These are phyloP conservation scores for Amazona guildingii DNA, from an alignment of 2,113 vertebrate genomes.

Conservation along the genomic window DNA sequence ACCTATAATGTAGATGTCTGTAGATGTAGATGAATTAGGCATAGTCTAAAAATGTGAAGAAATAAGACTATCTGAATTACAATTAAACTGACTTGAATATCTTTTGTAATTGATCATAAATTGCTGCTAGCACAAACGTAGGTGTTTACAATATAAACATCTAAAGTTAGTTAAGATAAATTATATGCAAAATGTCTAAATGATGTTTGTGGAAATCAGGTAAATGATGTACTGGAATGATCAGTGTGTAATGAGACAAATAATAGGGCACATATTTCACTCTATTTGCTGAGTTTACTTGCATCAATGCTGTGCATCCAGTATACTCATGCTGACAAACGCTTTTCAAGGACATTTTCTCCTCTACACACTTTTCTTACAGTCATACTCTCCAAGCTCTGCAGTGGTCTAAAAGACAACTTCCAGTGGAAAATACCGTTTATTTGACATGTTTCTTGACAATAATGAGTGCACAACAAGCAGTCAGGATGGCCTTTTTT, in stretches of 20 bases:
- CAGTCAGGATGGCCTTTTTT: background rate
- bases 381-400: background rate
- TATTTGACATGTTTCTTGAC: background rate
- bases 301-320: background rate
- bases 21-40: background rate
- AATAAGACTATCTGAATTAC: background rate
- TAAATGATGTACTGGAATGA: background rate
- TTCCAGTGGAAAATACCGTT: background rate
- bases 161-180: background rate
- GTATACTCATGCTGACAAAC: background rate
- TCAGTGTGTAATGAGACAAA: background rate
- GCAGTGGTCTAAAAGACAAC: background rate
- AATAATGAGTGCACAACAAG: background rate
- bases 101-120: background rate
- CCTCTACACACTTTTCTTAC: background rate
- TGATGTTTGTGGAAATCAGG: background rate
- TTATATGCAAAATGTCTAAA: background rate
- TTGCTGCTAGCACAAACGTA: background rate
- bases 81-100: background rate
- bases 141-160: background rate
- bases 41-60: background rate
- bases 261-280: background rate
- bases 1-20: background rate
- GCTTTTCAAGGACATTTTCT: background rate
- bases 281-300: background rate